These are phyloP conservation scores for Terrapene triunguis DNA, from an alignment of 2,113 vertebrate genomes.

Conservation along the genomic window DNA sequence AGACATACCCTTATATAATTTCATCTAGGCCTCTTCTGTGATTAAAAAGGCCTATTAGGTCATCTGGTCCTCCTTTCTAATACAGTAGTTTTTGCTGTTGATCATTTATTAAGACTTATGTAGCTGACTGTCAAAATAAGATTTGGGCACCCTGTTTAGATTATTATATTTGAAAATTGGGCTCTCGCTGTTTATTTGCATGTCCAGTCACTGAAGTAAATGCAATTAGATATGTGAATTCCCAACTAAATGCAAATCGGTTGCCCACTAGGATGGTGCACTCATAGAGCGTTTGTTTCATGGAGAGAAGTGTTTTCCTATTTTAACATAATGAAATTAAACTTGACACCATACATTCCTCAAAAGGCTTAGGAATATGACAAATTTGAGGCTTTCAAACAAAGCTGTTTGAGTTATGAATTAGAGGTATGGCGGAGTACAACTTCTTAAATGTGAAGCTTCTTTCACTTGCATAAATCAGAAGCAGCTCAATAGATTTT, in stretches of 20 bases:
- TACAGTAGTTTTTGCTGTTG: neutral
- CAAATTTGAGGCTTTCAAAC: neutral
- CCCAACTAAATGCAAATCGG: neutral
- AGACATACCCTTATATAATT: too few species aligned
- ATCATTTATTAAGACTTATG: neutral
- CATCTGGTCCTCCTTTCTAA: neutral
- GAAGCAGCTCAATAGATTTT: neutral
- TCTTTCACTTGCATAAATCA: neutral
- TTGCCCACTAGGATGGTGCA: neutral
- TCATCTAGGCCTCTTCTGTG: neutral
- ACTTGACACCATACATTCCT: neutral
- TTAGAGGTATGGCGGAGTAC: neutral
- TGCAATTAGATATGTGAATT: neutral
- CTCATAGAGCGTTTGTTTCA: neutral
- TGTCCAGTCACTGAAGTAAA: neutral
- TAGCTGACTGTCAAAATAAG: neutral
- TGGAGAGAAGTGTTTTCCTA: neutral
- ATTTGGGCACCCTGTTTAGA: neutral
- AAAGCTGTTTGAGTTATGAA: neutral
- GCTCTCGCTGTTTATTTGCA: neutral
- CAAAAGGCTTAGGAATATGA: neutral
- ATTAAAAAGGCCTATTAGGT: accelerated
- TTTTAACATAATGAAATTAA: neutral
- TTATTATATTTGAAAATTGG: neutral
- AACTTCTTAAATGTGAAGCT: neutral